These are phyloP conservation scores for Ernsta delagoae DNA, from an alignment of 2,888 invertebrate genomes.

Conservation along the genomic window DNA sequence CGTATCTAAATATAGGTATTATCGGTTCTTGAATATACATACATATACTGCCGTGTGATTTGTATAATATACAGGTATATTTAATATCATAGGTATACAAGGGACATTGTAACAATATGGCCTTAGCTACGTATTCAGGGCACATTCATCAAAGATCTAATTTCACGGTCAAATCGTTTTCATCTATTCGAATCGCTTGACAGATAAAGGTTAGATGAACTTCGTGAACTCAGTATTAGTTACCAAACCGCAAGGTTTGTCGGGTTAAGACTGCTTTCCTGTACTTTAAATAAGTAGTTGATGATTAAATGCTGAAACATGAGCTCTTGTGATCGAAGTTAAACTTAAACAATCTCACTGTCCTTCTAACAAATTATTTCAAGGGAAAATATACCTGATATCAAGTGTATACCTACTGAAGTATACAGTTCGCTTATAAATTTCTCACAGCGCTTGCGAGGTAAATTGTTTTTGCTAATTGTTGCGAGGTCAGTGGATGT, in stretches of 20 bases:
- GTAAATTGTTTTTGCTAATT: neutral
- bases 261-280: neutral
- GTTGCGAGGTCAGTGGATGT: neutral
- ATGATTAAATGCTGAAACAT: neutral
- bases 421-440: neutral
- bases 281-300: neutral
- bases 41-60: too few relatives aligned
- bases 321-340: too few relatives aligned
- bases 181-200: constrained; percentile 30
- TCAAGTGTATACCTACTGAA: too few relatives aligned
- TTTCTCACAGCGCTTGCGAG: neutral
- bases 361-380: too few relatives aligned
- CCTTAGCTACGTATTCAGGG: constrained; percentile 1
- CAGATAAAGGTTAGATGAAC: constrained; percentile 16
- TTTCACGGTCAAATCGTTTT: constrained; percentile 33
- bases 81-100: too few relatives aligned
- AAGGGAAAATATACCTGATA: too few relatives aligned
- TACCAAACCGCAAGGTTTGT: neutral
- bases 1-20: too few relatives aligned
- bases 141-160: constrained; percentile 23
- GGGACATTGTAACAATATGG: neutral
- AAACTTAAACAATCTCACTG: too few relatives aligned
- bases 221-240: constrained; percentile 8
- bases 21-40: too few relatives aligned
- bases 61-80: too few relatives aligned